Evolutionary conservation across 2,888 invertebrate genomes (phyloP).

Genomic region (Xestia xanthographa): DNA sequence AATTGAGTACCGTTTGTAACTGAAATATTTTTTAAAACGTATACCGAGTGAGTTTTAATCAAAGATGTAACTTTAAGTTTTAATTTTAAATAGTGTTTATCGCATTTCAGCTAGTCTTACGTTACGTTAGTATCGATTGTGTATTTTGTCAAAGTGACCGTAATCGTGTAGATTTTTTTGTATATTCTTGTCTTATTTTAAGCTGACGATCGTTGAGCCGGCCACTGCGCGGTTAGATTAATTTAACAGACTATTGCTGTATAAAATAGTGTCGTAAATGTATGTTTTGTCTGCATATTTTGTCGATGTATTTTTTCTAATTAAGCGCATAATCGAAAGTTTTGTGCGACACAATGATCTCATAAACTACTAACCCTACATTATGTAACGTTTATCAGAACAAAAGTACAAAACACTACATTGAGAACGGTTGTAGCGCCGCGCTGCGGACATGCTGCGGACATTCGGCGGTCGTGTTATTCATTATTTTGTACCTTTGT

Average conservation of each 20-base stretch:
- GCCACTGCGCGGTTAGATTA: slow-evolving; percentile 79
- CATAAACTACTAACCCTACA: slow-evolving; percentile 89
- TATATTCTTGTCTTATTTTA: slow-evolving; percentile 86
- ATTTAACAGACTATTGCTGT: slow-evolving; percentile 80
- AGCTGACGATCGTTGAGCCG: slow-evolving; percentile 77
- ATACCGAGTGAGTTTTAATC: slow-evolving; percentile 89
- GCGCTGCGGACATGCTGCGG: slow-evolving; percentile 55
- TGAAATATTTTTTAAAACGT: slow-evolving; percentile 83
- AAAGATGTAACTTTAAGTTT: slow-evolving; percentile 90
- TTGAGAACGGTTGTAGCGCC: slow-evolving; percentile 67
- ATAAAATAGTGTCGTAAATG: slow-evolving; percentile 82
- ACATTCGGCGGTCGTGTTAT: slow-evolving; percentile 79
- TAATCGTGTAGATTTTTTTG: slow-evolving; percentile 85
- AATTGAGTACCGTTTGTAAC: slow-evolving; percentile 85
- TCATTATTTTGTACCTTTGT: slow-evolving; percentile 89
- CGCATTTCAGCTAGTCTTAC: slow-evolving; percentile 91
- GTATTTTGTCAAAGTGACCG: slow-evolving; percentile 82
- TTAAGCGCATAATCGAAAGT: slow-evolving; percentile 84
- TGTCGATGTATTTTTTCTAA: slow-evolving; percentile 85
- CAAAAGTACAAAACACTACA: slow-evolving; percentile 88
- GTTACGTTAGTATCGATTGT: slow-evolving; percentile 86
- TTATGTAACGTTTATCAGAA: slow-evolving; percentile 81
- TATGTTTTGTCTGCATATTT: slow-evolving; percentile 88
- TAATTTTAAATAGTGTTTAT: slow-evolving; percentile 87
- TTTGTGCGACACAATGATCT: slow-evolving; percentile 89